These are phyloP conservation scores for Vandiemenella viatica DNA, from an alignment of 2,888 invertebrate genomes.

Conservation along the genomic window DNA sequence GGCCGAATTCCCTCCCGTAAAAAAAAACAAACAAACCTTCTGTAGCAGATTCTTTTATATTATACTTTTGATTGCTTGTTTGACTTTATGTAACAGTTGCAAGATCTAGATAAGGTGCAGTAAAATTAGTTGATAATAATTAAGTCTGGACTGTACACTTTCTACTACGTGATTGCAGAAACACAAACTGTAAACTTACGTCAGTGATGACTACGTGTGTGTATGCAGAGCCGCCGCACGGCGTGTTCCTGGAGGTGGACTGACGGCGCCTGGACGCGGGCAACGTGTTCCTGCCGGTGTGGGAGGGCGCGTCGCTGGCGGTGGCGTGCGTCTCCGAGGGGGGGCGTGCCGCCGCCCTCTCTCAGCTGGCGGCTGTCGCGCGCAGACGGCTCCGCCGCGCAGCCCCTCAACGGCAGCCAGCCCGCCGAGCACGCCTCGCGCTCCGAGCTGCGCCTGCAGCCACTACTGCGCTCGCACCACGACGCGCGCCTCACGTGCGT, in stretches of 20 bases:
- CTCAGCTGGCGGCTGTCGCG: constrained; percentile 45
- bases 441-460: neutral
- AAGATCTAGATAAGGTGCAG: no score
- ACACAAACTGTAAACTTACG: no score
- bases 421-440: constrained; percentile 7
- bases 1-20: no score
- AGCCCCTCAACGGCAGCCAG: constrained; percentile 25
- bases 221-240: constrained; percentile 60
- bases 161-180: no score
- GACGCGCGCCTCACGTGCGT: constrained; percentile 72
- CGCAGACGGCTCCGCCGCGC: constrained; percentile 27
- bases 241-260: constrained; percentile 75
- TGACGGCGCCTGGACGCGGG: constrained; percentile 71
- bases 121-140: no score
- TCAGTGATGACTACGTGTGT: no score
- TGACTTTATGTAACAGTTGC: no score
- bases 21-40: no score
- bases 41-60: no score
- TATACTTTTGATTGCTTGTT: no score
- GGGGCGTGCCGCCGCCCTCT: constrained; percentile 51
- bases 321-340: constrained; percentile 79
- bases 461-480: constrained; percentile 67
- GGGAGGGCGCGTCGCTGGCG: constrained; percentile 68
- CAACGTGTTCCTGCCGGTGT: constrained; percentile 74
- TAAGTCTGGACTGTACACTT: no score